These are phyloP conservation scores for Carassius gibelio DNA, from an alignment of 2,113 vertebrate genomes.

Conservation along the genomic window DNA sequence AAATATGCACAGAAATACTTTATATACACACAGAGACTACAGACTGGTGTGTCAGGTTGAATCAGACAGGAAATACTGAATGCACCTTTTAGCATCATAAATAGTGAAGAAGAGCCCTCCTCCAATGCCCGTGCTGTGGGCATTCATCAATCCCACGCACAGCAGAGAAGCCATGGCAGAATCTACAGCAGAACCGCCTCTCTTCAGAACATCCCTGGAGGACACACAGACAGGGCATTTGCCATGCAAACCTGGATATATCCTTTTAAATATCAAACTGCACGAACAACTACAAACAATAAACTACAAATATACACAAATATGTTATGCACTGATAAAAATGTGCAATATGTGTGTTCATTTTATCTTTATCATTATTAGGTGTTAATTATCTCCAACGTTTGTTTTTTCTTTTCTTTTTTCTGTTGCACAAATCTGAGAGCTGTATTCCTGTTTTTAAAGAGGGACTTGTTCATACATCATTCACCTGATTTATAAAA, in stretches of 20 bases:
- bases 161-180: slow-evolving; percentile 86
- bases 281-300: background rate
- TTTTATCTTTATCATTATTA: no score
- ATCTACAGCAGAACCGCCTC: slow-evolving; percentile 89
- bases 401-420: no score
- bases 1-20: background rate
- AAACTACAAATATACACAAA: no score
- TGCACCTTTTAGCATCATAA: slow-evolving; percentile 81
- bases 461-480: no score
- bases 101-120: slow-evolving; percentile 92
- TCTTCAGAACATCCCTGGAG: slow-evolving; percentile 82
- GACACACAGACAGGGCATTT: slow-evolving; percentile 39
- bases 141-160: slow-evolving; percentile 88
- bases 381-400: no score
- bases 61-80: background rate
- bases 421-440: no score
- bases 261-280: background rate
- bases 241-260: slow-evolving; percentile 3
- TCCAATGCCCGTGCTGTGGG: slow-evolving; percentile 94
- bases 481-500: no score
- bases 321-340: background rate
- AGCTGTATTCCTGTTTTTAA: no score
- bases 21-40: background rate
- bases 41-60: background rate
- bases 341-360: background rate